These are phyloP conservation scores for Spinus olivaceus DNA, from an alignment of 2,797 vertebrate species.

Conservation along the genomic window DNA sequence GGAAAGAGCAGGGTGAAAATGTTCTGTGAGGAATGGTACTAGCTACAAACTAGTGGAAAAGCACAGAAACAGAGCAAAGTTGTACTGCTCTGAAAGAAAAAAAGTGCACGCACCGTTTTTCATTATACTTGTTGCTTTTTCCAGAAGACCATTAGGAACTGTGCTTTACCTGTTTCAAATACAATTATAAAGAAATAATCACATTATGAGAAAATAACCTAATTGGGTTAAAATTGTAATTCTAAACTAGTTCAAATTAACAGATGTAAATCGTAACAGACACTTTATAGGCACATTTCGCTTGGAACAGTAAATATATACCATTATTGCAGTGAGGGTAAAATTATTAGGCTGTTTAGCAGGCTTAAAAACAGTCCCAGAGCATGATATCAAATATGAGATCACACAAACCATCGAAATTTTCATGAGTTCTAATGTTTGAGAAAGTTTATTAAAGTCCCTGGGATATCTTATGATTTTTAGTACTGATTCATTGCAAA, in stretches of 20 bases:
- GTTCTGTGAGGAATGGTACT: neutral
- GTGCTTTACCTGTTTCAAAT: neutral
- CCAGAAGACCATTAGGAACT: neutral
- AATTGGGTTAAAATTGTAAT: neutral
- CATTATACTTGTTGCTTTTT: neutral
- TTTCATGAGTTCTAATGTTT: neutral
- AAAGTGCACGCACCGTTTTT: neutral
- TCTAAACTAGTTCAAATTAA: constrained; percentile 4
- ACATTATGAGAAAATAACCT: constrained; percentile 6
- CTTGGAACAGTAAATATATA: constrained; percentile 30
- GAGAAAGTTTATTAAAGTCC: neutral
- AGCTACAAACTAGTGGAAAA: neutral
- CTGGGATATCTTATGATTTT: neutral
- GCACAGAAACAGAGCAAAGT: neutral
- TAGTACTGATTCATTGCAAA: neutral
- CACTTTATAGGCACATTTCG: neutral
- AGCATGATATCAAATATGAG: neutral
- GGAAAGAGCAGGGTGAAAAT: neutral
- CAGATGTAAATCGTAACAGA: neutral
- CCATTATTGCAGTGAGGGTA: neutral
- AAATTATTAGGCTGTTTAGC: constrained; percentile 2
- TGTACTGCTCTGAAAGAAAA: neutral
- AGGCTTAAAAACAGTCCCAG: neutral
- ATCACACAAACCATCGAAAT: neutral
- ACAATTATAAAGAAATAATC: neutral